phyloP scores from a whole-genome alignment of 1,140 invertebrate species.

The Diorhabda carinulata region DNA sequence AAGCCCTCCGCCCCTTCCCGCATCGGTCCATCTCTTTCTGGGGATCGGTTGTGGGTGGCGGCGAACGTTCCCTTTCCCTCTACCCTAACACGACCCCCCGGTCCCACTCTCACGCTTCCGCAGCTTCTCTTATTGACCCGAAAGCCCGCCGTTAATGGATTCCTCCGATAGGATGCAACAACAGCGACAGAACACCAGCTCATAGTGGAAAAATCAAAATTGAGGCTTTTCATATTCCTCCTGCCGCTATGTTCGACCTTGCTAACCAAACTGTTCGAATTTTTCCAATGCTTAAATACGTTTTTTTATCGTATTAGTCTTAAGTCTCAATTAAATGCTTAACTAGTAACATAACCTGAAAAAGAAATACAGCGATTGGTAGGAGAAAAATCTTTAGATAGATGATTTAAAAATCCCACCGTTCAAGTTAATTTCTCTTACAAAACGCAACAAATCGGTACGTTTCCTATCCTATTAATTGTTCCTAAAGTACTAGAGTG shows the following conservation, averaged over 20 bases:
- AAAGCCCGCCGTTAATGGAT: slow-evolving; percentile 31
- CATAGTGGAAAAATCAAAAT: slow-evolving; percentile 2
- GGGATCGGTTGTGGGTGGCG: slow-evolving; percentile 16
- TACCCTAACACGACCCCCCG: slow-evolving; percentile 13
- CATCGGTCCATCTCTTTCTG: slow-evolving; percentile 16
- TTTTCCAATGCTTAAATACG: no score
- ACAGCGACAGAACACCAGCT: slow-evolving; percentile 4
- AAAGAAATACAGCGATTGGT: no score
- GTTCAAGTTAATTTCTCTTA: no score
- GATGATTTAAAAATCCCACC: no score
- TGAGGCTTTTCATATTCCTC: neutral
- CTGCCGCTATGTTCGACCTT: neutral
- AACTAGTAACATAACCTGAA: no score
- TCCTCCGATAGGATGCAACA: slow-evolving; percentile 25
- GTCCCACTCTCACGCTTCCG: slow-evolving; percentile 26
- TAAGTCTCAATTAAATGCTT: no score
- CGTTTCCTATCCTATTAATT: no score
- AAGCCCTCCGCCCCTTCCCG: slow-evolving; percentile 4
- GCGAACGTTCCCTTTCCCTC: slow-evolving; percentile 16
- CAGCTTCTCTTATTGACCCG: slow-evolving; percentile 37
- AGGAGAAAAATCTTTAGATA: no score
- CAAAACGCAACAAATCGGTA: no score
- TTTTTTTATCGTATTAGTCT: no score
- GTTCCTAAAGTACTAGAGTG: no score
- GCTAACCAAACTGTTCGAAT: no score